Evolutionary conservation across 2,888 invertebrate genomes (phyloP).

Genomic region (Clistopyga incitator): DNA sequence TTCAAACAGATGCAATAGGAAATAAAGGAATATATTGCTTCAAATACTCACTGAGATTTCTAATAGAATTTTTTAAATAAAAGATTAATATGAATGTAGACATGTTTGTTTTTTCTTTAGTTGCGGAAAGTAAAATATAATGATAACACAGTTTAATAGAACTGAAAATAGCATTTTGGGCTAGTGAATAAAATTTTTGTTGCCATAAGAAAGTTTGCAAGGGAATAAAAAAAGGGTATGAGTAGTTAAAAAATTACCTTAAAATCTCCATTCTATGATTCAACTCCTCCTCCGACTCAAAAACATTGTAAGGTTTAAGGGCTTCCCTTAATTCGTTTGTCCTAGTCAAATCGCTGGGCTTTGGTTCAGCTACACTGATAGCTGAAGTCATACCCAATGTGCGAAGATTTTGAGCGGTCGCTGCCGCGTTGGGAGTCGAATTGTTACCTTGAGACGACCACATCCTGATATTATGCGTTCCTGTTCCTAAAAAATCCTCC

Average conservation of each 20-base stretch:
- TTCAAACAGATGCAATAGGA: no score
- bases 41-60: neutral
- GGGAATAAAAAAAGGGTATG: neutral
- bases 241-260: slow-evolving; percentile 81
- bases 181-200: neutral
- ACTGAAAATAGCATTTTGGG: no score
- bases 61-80: neutral
- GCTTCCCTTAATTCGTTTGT: slow-evolving; percentile 92
- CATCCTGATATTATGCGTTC: slow-evolving; percentile 71
- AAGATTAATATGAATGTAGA: no score
- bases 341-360: slow-evolving; percentile 90
- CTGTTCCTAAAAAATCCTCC: slow-evolving; percentile 54
- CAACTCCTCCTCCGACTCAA: slow-evolving; percentile 95
- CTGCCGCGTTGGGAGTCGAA: slow-evolving; percentile 83
- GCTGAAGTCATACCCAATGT: slow-evolving; percentile 97
- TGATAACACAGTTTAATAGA: no score
- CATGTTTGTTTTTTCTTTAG: no score
- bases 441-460: slow-evolving; percentile 79
- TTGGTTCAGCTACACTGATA: slow-evolving; percentile 94
- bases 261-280: slow-evolving; percentile 95
- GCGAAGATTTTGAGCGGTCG: slow-evolving; percentile 87
- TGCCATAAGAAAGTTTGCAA: neutral
- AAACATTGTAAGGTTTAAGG: slow-evolving; percentile 93
- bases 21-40: neutral
- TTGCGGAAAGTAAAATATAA: no score